These are phyloP conservation scores for Lanistes nyassanus DNA, from an alignment of 1,140 invertebrate species.

Conservation along the genomic window DNA sequence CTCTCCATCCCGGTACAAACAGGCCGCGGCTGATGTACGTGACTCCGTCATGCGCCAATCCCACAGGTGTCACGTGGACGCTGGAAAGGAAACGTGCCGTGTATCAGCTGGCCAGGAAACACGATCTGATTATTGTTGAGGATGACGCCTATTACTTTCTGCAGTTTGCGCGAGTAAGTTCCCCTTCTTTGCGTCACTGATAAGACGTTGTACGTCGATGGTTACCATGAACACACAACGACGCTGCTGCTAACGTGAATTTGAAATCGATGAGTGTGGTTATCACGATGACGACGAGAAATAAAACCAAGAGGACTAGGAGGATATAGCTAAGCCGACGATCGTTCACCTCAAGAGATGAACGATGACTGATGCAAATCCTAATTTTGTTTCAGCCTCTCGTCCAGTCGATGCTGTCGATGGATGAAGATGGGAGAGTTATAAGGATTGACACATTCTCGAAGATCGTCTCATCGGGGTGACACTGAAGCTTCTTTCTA, in stretches of 20 bases:
- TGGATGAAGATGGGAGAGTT: constrained; percentile 69
- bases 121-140: constrained; percentile 81
- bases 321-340: too few relatives aligned
- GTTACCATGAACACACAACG: background rate
- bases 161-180: constrained; percentile 71
- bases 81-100: constrained; percentile 75
- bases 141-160: constrained; percentile 84
- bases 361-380: background rate
- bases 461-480: constrained; percentile 73
- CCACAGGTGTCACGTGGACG: constrained; percentile 75
- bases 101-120: constrained; percentile 78
- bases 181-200: background rate
- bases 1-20: constrained; percentile 29
- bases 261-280: background rate
- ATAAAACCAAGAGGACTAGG: too few relatives aligned
- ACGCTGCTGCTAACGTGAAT: background rate
- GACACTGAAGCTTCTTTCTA: background rate
- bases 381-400: constrained; percentile 62
- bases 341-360: too few relatives aligned
- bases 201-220: background rate
- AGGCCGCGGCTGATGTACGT: constrained; percentile 70
- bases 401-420: constrained; percentile 75
- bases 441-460: constrained; percentile 82
- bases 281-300: too few relatives aligned
- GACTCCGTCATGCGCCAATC: constrained; percentile 75